These are phyloP conservation scores for Falco berigora DNA, from an alignment of 2,797 vertebrate genomes.

Conservation along the genomic window DNA sequence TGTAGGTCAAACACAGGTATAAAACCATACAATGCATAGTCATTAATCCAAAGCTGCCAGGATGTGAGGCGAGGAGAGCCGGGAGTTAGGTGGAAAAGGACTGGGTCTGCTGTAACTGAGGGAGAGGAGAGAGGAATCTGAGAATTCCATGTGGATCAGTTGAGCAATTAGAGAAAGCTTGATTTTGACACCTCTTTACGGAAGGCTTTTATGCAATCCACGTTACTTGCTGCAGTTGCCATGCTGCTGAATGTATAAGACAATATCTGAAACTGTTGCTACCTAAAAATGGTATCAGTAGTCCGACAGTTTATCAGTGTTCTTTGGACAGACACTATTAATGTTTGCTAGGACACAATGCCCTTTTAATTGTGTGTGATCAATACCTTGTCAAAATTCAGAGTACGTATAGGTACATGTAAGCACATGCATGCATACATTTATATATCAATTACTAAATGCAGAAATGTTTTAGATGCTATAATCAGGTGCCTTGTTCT, in stretches of 20 bases:
- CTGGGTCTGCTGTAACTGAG: not conserved
- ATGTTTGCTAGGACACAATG: not conserved
- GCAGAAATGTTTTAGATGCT: not conserved
- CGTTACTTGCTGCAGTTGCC: not conserved
- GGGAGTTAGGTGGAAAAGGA: not conserved
- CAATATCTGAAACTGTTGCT: not conserved
- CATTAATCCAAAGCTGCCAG: not conserved
- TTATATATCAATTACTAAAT: not conserved
- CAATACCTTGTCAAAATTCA: not conserved
- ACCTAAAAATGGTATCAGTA: not conserved
- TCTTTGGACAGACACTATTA: not conserved
- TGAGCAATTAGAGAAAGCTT: not conserved
- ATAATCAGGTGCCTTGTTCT: not conserved
- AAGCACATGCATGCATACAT: not conserved
- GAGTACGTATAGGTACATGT: not conserved
- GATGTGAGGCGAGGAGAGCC: not conserved
- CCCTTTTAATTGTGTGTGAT: not conserved
- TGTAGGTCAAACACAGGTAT: not conserved
- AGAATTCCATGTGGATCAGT: not conserved
- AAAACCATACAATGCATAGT: not conserved
- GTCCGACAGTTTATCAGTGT: not conserved
- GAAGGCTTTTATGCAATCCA: not conserved
- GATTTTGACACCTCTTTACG: not conserved
- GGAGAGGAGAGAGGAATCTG: not conserved
- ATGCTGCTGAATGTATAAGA: not conserved